phyloP scores from a whole-genome alignment of 2,113 vertebrate species.

The Cynocephalus volans region DNA sequence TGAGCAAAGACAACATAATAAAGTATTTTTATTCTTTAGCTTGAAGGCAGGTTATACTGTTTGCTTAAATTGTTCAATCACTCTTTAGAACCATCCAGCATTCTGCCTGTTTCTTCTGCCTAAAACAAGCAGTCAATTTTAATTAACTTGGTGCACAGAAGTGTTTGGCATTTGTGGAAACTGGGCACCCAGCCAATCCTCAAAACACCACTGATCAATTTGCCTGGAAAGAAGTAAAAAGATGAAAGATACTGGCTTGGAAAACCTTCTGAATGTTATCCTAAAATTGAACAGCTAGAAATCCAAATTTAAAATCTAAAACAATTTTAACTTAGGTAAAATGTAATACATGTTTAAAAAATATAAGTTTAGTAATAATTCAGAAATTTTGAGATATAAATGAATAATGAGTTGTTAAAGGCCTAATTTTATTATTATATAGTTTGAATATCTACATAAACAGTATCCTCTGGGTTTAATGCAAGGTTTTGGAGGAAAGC shows the following conservation, averaged over 20 bases:
- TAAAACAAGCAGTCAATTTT: constrained; percentile 92
- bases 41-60: constrained; percentile 82
- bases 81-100: constrained; percentile 85
- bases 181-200: constrained; percentile 88
- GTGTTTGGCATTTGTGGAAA: constrained; percentile 87
- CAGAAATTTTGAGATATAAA: neutral
- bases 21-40: constrained; percentile 82
- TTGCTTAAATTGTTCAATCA: constrained; percentile 85
- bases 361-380: constrained; percentile 42
- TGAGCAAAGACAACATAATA: constrained; percentile 75
- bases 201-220: constrained; percentile 88
- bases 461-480: neutral
- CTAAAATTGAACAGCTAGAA: constrained; percentile 79
- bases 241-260: constrained; percentile 83
- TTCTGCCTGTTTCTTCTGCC: constrained; percentile 85
- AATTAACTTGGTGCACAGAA: constrained; percentile 90
- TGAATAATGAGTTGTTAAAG: neutral
- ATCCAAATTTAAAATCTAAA: constrained; percentile 80
- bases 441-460: constrained; percentile 38
- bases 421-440: neutral
- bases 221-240: constrained; percentile 86
- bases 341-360: neutral
- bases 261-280: constrained; percentile 76
- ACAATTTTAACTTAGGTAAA: neutral
- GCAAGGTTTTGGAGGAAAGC: constrained; percentile 51